Evolutionary conservation across 2,888 invertebrate species (phyloP).

Genomic region (Leptinotarsa haldemani): DNA sequence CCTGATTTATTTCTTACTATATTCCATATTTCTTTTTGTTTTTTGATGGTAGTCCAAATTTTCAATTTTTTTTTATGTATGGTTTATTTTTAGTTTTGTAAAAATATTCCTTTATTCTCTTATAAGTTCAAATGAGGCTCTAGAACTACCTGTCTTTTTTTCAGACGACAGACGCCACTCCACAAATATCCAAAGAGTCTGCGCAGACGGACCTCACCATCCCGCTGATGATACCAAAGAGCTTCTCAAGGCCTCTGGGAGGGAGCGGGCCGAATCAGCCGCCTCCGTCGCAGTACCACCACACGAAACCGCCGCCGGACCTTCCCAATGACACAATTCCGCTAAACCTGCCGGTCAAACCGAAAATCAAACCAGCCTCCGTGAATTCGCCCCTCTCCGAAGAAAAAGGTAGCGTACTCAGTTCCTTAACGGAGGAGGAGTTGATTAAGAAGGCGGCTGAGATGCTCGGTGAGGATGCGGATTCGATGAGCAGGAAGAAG

Average conservation of each 20-base stretch:
- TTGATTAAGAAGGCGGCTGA: conserved; percentile 69
- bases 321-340: conserved; percentile 59
- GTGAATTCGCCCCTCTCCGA: conserved; percentile 41
- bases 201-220: conserved; percentile 61
- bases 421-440: conserved; percentile 70
- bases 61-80: too few species aligned
- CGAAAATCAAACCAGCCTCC: conserved; percentile 51
- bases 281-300: not conserved
- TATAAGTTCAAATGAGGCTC: too few species aligned
- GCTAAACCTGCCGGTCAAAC: conserved; percentile 60
- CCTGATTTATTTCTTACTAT: too few species aligned
- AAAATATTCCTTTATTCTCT: too few species aligned
- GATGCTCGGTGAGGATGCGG: conserved; percentile 53
- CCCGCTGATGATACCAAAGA: conserved; percentile 64
- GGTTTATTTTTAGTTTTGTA: too few species aligned
- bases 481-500: conserved; percentile 47
- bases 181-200: conserved; percentile 40
- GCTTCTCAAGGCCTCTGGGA: conserved; percentile 50
- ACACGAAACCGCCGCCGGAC: conserved; percentile 25
- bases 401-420: conserved; percentile 64
- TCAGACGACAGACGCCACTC: conserved; percentile 48
- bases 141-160: conserved; percentile 25
- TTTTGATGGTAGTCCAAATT: too few species aligned
- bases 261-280: conserved; percentile 4
- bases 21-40: too few species aligned